These are phyloP conservation scores for Ophioderma brevispina DNA, from an alignment of 35 echinoderm and acorn worm species.

Conservation along the genomic window DNA sequence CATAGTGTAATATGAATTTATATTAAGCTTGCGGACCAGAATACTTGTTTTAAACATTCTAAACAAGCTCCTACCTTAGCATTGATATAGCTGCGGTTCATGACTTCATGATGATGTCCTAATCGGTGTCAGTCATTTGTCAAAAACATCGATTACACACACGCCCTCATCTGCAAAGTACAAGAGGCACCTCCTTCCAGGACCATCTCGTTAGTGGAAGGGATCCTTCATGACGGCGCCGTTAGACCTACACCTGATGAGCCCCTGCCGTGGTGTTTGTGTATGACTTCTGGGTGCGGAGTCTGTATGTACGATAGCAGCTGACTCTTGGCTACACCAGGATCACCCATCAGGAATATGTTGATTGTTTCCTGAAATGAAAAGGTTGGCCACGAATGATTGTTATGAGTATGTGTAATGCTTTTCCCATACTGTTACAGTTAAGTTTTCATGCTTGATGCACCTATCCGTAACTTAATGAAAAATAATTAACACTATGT, in stretches of 20 bases:
- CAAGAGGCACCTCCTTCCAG: constrained; percentile 93
- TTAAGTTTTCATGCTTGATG: too few relatives aligned
- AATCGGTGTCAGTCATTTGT: constrained; percentile 99
- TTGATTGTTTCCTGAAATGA: constrained; percentile 94
- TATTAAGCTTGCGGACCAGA: neutral
- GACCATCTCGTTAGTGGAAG: constrained; percentile 90
- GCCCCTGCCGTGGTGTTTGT: constrained; percentile 92
- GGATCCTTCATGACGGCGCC: constrained; percentile 99
- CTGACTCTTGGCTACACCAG: constrained; percentile 98
- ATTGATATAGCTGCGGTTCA: constrained; percentile 99
- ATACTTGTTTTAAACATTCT: too few relatives aligned
- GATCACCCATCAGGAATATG: constrained; percentile 99
- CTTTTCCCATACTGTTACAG: too few relatives aligned
- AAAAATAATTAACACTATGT: too few relatives aligned
- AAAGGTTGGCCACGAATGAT: too few relatives aligned
- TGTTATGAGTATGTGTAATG: too few relatives aligned
- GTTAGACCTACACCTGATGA: constrained; percentile 97
- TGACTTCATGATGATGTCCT: constrained; percentile 97
- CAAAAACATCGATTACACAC: constrained; percentile 97
- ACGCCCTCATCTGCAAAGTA: constrained; percentile 96
- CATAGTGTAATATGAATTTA: neutral
- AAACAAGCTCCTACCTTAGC: constrained; percentile 75
- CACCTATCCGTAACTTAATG: too few relatives aligned
- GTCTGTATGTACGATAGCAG: constrained; percentile 92
- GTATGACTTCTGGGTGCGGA: constrained; percentile 88